Base-by-base conservation (phyloP, 2,888 invertebrate genomes). In the Dasypogon diadema region DNA sequence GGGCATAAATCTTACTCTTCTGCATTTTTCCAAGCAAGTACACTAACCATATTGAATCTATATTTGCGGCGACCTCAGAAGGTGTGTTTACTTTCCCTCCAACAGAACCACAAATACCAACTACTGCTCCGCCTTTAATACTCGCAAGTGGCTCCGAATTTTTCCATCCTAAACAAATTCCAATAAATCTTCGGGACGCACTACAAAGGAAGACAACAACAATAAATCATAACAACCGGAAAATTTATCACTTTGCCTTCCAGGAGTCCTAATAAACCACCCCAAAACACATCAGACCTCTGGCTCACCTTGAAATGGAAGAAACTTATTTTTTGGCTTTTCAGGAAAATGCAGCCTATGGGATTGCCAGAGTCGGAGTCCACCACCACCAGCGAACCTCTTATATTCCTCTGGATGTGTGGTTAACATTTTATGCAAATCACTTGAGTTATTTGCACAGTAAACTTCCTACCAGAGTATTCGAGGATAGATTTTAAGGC, bases 381-480 rank as follows among this genome's bases (percentile, higher is more conserved):
- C 26, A n/a, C 18, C n/a, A n/a, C 26, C 10, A 6, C n/a, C 3
- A 56, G n/a, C 1, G 26, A 30, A 10, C 70, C 54, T 70, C 21
- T 70, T 70, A 16, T 70, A 70, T 24, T 51, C 24, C 26, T n/a
- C 21, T 26, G 34, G 54, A n/a, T 54, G 54, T 70, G 70, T 22
- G 70, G 70, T 70, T 70, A 70, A 70, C 70, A 70, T 54, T 54
- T 70, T 70, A 70, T 70, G 70, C 54, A 70, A 70, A 70, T 70
- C 34, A 34, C 30, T 24, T 54, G 70, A 70, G 54, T 54, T 54
- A 54, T 54, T 70, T 54, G 70, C 30, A 70, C 30, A 51, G 70
- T 34, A 70, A 70, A 70, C 70, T 70, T 70, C 42, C 51, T 51
- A 18, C n/a, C 54, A 16, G 54, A 54, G 34, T 70, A 34, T 70